A percentile compares a stretch with the other conserved stretches of the same genome.
phyloP scores from a whole-genome alignment of 2,797 vertebrate species.

The Danio kyathit region DNA sequence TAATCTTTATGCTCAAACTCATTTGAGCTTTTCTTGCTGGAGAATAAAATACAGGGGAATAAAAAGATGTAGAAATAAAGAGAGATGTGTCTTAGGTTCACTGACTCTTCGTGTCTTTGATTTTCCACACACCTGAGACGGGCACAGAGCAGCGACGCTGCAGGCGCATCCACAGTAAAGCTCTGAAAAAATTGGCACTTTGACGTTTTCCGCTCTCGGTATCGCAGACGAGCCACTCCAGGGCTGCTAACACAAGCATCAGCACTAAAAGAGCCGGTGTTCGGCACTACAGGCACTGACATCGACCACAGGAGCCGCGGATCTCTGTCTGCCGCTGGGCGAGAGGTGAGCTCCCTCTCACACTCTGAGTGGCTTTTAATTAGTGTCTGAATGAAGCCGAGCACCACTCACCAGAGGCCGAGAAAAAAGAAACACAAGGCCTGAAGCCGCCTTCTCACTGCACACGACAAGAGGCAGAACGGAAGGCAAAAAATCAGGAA shows the following conservation, averaged over 20 bases:
- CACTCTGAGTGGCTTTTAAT: constrained; percentile 73
- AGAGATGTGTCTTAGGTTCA: constrained; percentile 79
- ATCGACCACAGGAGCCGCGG: constrained; percentile 1
- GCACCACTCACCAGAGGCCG: constrained; percentile 57
- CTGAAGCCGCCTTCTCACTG: constrained; percentile 43
- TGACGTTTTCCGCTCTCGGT: constrained; percentile 41
- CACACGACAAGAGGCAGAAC: too few species aligned
- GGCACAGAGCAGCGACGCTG: constrained; percentile 64
- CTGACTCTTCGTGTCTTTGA: constrained; percentile 59
- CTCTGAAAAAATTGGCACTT: constrained; percentile 65
- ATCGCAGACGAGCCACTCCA: constrained; percentile 18
- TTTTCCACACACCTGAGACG: constrained; percentile 83
- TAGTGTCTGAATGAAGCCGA: constrained; percentile 74
- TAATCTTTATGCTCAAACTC: constrained; percentile 94
- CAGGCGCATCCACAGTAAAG: constrained; percentile 16
- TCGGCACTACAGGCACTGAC: constrained; percentile 22
- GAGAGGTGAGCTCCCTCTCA: constrained; percentile 75
- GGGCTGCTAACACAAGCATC: neutral
- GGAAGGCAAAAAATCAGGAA: too few species aligned
- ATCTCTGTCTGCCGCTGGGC: constrained; percentile 56
- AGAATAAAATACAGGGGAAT: constrained; percentile 49
- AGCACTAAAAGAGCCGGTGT: neutral
- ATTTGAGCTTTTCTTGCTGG: constrained; percentile 87
- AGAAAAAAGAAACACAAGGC: constrained; percentile 46
- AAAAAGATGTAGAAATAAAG: constrained; percentile 34